Evolutionary conservation across 2,797 vertebrate genomes (phyloP).

Genomic region (Danio kyathit): DNA sequence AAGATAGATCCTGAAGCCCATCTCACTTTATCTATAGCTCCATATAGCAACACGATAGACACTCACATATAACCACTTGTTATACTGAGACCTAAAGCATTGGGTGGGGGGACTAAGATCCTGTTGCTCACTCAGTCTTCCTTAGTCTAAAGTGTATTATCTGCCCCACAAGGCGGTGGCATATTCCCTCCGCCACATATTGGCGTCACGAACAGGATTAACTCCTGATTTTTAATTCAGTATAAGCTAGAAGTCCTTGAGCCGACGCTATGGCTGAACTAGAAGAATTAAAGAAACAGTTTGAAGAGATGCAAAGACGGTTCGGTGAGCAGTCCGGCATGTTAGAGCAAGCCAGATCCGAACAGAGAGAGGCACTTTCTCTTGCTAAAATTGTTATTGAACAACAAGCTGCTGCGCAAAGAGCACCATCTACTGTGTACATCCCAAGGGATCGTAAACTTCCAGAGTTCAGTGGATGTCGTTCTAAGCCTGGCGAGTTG

Average conservation of each 20-base stretch:
- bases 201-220: constrained; percentile 6
- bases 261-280: not conserved
- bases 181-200: no score
- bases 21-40: no score
- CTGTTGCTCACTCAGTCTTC: no score
- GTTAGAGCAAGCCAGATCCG: constrained; percentile 6
- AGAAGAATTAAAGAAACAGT: not conserved
- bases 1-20: no score
- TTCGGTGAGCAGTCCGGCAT: not conserved
- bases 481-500: not conserved
- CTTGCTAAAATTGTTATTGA: constrained; percentile 11
- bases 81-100: no score
- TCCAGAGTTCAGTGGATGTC: constrained; percentile 23
- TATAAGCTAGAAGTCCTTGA: not conserved
- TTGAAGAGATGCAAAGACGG: not conserved
- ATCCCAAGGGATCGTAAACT: constrained; percentile 15
- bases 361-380: constrained; percentile 15
- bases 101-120: no score
- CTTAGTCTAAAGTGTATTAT: not conserved
- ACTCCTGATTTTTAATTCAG: not conserved
- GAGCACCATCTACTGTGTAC: not conserved
- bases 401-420: constrained; percentile 4
- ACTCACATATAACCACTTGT: no score
- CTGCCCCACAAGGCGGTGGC: not conserved
- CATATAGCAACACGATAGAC: no score